Evolutionary conservation across 2,797 vertebrate species (phyloP), one percentile per base, ranked within the genome.

Genomic region (Onychomys leucogaster): DNA sequence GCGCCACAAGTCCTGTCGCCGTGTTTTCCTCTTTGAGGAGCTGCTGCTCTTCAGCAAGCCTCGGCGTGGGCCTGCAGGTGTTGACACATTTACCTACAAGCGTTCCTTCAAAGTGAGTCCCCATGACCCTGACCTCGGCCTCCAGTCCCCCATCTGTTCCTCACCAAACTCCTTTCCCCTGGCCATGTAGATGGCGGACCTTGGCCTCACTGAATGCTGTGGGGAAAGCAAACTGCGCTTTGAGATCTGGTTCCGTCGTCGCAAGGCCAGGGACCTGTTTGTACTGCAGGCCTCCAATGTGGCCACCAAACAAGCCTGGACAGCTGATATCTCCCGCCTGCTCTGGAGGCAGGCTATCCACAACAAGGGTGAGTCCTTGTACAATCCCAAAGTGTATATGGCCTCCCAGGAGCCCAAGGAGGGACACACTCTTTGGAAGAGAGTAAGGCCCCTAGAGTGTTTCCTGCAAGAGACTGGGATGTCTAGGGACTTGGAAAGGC

Each of bases 21-120:
- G 99, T 0, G 97, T 99, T 96, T 99, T 99, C 98, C 99, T 99
- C 94, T 99, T 99, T 19, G 99, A 99, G 98, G 99, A 99, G 94
- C 99, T 99, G 6, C 98, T 99, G 77, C 99, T 99, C 71, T 99
- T 99, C 98, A 99, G 99, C 98, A 99, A 99, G 98, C 99, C 99
- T 76, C 99, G 99, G 97, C 99, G 98, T 91, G 98, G 99, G 0
- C 99, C 99, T 75, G 98, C 99, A 0, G 99, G 99, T 6, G 98
- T 99, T 46, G 99, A 99, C 27, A 99, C 99, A 19, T 99, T 99
- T 93, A 98, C 99, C 97, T 99, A 99, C 98, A 99, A 99, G 86
- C 99, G 99, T 57, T 99, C 99, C 82, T 99, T 99, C 97, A 99
- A 99, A 99, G 99, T 99, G 98, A 94, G 77, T 32, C 78, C 25